Evolutionary conservation across 64 coral and sea anemone species (phyloP).

Genomic region (Hydrozoanthus tunicans): DNA sequence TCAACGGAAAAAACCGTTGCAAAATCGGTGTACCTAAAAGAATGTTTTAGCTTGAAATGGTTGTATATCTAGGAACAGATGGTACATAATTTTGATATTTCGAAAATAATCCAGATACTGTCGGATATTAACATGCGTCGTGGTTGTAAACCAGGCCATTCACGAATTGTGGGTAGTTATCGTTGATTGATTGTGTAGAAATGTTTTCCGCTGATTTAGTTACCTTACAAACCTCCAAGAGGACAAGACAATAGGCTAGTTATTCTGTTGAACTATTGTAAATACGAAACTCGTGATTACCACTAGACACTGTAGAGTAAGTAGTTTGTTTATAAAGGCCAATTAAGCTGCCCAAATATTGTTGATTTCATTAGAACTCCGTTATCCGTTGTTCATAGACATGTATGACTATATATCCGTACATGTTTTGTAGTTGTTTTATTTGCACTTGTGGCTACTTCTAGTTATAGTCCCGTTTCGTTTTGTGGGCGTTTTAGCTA

Average conservation of each 20-base stretch:
- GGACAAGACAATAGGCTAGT: background rate
- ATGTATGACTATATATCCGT: background rate
- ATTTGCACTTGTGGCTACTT: background rate
- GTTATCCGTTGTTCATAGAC: background rate
- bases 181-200: background rate
- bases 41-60: no score
- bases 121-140: background rate
- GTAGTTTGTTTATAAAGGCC: background rate
- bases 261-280: slow-evolving; percentile 4
- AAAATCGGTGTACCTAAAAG: background rate
- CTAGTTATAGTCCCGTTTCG: background rate
- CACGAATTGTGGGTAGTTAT: background rate
- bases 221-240: slow-evolving; percentile 23
- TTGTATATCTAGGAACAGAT: background rate
- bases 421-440: background rate
- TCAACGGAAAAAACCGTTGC: background rate
- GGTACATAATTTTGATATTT: background rate
- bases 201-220: background rate
- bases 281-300: background rate
- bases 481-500: no score
- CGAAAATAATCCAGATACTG: background rate
- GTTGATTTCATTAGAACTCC: no score
- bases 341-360: background rate
- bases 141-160: slow-evolving; percentile 34
- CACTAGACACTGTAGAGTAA: background rate